phyloP scores from a whole-genome alignment of 2,888 invertebrate genomes.

The Trachelus stipa region DNA sequence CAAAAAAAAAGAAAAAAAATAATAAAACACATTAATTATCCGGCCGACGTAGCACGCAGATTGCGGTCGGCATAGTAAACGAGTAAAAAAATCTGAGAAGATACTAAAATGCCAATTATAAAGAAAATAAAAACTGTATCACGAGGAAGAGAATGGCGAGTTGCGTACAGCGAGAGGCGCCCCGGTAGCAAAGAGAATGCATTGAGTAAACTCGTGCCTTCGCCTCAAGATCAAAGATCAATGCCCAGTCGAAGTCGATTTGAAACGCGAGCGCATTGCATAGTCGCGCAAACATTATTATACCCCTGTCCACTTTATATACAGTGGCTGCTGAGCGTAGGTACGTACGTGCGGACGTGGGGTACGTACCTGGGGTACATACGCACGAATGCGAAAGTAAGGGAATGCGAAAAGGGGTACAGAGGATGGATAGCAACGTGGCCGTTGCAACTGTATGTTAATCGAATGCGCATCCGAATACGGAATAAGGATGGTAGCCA shows the following conservation, averaged over 20 bases:
- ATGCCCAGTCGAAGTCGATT: slow-evolving; percentile 44
- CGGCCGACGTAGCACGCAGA: neutral
- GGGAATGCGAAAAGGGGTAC: slow-evolving; percentile 46
- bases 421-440: slow-evolving; percentile 51
- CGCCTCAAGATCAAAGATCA: slow-evolving; percentile 47
- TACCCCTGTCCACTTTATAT: slow-evolving; percentile 47
- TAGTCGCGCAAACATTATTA: slow-evolving; percentile 52
- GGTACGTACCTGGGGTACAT: slow-evolving; percentile 25
- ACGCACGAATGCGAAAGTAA: slow-evolving; percentile 19
- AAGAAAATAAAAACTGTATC: neutral
- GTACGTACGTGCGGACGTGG: slow-evolving; percentile 26
- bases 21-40: neutral
- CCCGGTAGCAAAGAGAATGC: slow-evolving; percentile 14
- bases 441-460: slow-evolving; percentile 60
- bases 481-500: slow-evolving; percentile 57
- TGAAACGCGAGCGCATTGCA: slow-evolving; percentile 46
- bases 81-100: neutral
- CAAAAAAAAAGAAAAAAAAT: neutral
- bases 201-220: slow-evolving; percentile 39
- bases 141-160: slow-evolving; percentile 1
- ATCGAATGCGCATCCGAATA: slow-evolving; percentile 61
- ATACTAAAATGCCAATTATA: neutral
- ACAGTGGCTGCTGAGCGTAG: slow-evolving; percentile 39
- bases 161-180: neutral
- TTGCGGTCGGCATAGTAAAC: neutral